These are phyloP conservation scores for Montipora sp. DNA, from an alignment of 64 coral and sea anemone species.

Conservation along the genomic window DNA sequence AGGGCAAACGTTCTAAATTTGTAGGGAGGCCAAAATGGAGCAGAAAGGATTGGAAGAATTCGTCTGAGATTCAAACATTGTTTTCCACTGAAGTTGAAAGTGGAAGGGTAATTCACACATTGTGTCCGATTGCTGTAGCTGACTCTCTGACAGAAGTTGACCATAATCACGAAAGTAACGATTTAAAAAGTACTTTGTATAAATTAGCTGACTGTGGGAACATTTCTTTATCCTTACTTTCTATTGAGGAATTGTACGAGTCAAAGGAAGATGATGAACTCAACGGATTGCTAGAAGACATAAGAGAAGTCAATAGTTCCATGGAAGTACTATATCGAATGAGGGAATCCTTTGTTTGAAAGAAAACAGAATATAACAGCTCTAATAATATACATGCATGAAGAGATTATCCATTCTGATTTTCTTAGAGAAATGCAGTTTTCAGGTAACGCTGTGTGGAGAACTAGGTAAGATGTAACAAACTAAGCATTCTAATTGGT, in stretches of 20 bases:
- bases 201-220: constrained; percentile 7
- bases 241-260: constrained; percentile 23
- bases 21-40: neutral
- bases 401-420: too few species aligned
- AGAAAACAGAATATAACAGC: neutral
- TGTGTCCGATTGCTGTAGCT: neutral
- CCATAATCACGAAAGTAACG: neutral
- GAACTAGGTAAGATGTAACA: too few species aligned
- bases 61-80: constrained; percentile 6
- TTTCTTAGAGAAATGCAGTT: too few species aligned
- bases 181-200: neutral
- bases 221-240: neutral
- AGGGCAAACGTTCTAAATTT: neutral
- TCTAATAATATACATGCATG: too few species aligned
- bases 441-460: too few species aligned
- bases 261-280: constrained; percentile 23
- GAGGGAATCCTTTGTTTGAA: neutral
- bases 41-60: neutral
- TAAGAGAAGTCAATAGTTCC: neutral
- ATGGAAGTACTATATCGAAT: neutral
- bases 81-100: neutral
- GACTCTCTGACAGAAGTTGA: neutral
- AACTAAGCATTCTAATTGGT: too few species aligned
- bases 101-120: neutral
- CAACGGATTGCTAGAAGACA: neutral